A percentile compares a stretch with the other conserved stretches of the same genome.
These are phyloP conservation scores for Ceyx erithaca DNA, from an alignment of 2,797 vertebrate species.

Conservation along the genomic window DNA sequence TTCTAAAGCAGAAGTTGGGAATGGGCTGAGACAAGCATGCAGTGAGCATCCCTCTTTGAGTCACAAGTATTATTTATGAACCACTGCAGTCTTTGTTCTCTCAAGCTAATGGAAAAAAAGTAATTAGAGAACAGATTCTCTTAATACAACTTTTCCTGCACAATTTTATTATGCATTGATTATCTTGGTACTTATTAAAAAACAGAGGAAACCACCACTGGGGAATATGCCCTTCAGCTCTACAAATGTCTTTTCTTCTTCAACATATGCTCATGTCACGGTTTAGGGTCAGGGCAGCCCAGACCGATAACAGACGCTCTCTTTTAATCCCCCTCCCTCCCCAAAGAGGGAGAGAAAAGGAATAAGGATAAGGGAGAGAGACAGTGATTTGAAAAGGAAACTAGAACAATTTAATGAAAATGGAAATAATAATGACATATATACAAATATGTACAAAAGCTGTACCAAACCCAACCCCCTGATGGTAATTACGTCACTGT, in stretches of 20 bases:
- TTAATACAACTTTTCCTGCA: neutral
- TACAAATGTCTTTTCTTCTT: neutral
- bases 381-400: no score
- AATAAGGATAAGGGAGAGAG: no score
- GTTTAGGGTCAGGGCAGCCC: no score
- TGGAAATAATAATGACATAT: no score
- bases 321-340: no score
- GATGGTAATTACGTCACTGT: no score
- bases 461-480: no score
- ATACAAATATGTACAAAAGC: no score
- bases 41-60: neutral
- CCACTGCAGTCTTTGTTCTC: neutral
- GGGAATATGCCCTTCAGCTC: neutral
- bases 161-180: rapidly evolving
- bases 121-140: neutral
- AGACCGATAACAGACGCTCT: no score
- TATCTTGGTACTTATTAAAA: neutral
- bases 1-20: neutral
- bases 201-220: neutral
- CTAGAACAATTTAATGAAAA: no score
- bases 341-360: no score
- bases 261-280: neutral
- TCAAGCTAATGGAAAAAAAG: neutral
- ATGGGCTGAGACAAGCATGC: neutral
- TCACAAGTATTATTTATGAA: neutral